These are phyloP conservation scores for Brachionus rubens DNA, from an alignment of 1,140 invertebrate species.

Conservation along the genomic window DNA sequence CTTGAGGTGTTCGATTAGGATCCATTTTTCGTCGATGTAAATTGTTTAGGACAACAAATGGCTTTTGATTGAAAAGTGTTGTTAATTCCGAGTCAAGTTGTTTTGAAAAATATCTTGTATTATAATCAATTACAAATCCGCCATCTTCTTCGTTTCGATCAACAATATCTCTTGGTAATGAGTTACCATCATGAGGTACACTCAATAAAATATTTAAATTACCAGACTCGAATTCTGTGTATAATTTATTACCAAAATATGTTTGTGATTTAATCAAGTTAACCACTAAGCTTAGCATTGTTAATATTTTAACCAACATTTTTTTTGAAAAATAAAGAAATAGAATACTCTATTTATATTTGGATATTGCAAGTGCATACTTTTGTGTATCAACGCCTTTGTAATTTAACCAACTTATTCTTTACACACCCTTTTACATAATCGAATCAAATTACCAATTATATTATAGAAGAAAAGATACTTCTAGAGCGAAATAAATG, in stretches of 20 bases:
- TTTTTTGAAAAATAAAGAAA: no score
- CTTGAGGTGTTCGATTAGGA: background rate
- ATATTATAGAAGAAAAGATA: no score
- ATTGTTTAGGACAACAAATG: constrained; percentile 21
- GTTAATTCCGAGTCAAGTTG: background rate
- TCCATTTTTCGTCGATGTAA: constrained; percentile 39
- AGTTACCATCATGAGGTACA: constrained; percentile 31
- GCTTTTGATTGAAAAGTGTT: background rate
- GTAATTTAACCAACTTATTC: no score
- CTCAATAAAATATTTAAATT: constrained; percentile 22
- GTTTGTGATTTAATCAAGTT: background rate
- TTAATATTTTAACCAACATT: no score
- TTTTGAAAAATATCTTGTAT: constrained; percentile 18
- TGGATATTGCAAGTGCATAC: no score
- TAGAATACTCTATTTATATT: no score
- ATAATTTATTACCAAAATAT: background rate
- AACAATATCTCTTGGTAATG: background rate
- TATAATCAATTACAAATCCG: background rate
- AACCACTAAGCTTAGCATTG: no score
- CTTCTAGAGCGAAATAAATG: no score
- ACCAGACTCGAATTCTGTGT: background rate
- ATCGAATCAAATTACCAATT: no score
- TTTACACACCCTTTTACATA: no score
- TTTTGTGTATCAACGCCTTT: no score
- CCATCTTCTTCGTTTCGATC: background rate